Evolutionary conservation across 2,113 vertebrate species (phyloP).

Genomic region (Melanerpes aurifrons): DNA sequence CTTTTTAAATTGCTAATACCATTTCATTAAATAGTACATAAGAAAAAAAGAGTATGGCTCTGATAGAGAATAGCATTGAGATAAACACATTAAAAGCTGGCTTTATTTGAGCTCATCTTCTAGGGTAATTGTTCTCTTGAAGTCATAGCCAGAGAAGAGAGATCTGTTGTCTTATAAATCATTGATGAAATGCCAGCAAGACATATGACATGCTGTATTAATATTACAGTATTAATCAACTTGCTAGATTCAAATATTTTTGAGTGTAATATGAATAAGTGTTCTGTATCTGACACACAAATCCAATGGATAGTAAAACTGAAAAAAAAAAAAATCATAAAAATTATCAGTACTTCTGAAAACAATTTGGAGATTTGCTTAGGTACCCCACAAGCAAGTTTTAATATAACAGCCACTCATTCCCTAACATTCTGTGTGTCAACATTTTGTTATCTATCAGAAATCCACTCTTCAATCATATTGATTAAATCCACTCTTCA

Average conservation of each 20-base stretch:
- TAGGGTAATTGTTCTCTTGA: background rate
- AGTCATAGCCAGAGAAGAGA: background rate
- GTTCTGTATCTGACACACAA: background rate
- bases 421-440: background rate
- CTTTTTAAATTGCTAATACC: conserved; percentile 43
- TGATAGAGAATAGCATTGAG: conserved; percentile 7
- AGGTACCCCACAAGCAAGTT: background rate
- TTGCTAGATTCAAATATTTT: background rate
- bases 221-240: conserved; percentile 35
- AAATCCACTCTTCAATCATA: background rate
- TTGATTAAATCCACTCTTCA: background rate
- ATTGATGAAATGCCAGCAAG: conserved; percentile 17
- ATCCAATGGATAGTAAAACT: background rate
- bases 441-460: background rate
- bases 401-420: background rate
- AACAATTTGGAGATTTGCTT: background rate
- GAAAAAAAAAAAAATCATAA: background rate
- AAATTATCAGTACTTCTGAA: background rate
- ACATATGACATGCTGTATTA: conserved; percentile 41
- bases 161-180: conserved; percentile 39
- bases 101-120: background rate
- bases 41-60: conserved; percentile 46
- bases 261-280: conserved; percentile 10
- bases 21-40: conserved; percentile 55
- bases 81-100: background rate